Conservation (phyloP, 2,113 vertebrate species). For the Orientallactaga bullata region DNA sequence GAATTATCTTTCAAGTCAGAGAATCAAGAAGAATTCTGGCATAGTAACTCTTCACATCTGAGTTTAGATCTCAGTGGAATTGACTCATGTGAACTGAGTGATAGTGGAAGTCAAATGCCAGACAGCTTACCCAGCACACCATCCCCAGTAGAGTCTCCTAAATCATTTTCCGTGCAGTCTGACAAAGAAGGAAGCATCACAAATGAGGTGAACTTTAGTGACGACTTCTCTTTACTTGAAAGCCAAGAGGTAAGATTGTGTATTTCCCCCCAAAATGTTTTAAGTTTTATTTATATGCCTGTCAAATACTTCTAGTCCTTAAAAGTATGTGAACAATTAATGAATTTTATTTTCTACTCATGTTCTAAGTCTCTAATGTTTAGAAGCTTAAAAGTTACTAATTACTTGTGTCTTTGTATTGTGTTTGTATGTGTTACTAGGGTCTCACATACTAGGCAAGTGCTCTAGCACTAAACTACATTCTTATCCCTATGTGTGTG, state of each 20-base stretch:
- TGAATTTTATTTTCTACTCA: slow-evolving; percentile 35
- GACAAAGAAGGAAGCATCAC: slow-evolving; percentile 88
- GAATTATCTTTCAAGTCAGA: slow-evolving; percentile 87
- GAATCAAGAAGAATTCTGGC: slow-evolving; percentile 89
- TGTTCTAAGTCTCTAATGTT: slow-evolving; percentile 38
- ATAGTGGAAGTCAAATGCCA: slow-evolving; percentile 91
- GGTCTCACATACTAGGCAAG: background rate
- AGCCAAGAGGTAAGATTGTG: slow-evolving; percentile 90
- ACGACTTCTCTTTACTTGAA: slow-evolving; percentile 93
- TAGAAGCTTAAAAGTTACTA: background rate
- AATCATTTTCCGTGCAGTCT: slow-evolving; percentile 89
- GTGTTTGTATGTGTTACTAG: background rate
- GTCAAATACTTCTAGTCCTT: background rate
- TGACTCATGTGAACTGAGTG: slow-evolving; percentile 89
- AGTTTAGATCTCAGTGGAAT: slow-evolving; percentile 93
- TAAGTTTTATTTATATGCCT: background rate
- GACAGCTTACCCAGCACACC: slow-evolving; percentile 96
- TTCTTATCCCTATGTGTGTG: background rate
- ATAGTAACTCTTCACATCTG: slow-evolving; percentile 89
- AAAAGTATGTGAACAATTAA: slow-evolving; percentile 15
- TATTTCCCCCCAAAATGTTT: slow-evolving; percentile 10
- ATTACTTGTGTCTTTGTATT: background rate
- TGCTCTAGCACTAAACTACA: background rate
- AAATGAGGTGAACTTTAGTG: slow-evolving; percentile 84
- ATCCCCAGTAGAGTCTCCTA: slow-evolving; percentile 92